Percentiles rank a stretch among this genome's conserved stretches.
Conservation (phyloP, 2,113 vertebrate species). For the Chaetodon auriga region DNA sequence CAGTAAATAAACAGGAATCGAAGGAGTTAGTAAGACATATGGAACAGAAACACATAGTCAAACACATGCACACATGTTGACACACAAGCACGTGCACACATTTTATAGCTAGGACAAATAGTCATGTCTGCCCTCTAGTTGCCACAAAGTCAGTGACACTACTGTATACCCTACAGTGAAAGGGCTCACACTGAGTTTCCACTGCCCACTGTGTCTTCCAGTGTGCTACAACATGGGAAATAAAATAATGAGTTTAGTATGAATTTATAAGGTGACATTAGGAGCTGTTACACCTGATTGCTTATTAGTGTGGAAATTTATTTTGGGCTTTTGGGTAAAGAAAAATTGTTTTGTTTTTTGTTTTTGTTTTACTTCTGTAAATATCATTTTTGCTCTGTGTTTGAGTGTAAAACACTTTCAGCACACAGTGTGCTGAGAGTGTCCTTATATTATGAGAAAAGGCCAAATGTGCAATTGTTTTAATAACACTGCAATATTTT, state of each 20-base stretch:
- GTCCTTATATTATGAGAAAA: background rate
- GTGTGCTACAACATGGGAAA: background rate
- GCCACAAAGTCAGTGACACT: conserved; percentile 66
- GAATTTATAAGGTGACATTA: background rate
- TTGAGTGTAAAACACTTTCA: background rate
- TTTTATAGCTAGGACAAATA: conserved; percentile 51
- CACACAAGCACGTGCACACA: conserved; percentile 21
- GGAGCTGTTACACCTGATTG: background rate
- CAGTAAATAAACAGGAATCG: background rate
- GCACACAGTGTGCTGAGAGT: background rate
- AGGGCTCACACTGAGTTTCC: background rate
- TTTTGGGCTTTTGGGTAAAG: background rate
- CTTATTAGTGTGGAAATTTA: background rate
- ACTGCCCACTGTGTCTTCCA: background rate
- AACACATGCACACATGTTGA: background rate
- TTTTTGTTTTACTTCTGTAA: background rate
- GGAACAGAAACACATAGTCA: background rate
- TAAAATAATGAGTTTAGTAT: background rate
- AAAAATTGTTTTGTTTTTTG: background rate
- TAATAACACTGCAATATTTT: no score
- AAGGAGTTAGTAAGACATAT: background rate
- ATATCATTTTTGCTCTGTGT: background rate
- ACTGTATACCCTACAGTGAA: conserved; percentile 9
- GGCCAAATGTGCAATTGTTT: background rate
- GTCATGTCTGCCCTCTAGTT: conserved; percentile 84